A percentile compares a stretch with the other conserved stretches of the same genome.
Evolutionary conservation across 1,140 invertebrate species (phyloP).

Genomic region (Notospermus geniculatus): DNA sequence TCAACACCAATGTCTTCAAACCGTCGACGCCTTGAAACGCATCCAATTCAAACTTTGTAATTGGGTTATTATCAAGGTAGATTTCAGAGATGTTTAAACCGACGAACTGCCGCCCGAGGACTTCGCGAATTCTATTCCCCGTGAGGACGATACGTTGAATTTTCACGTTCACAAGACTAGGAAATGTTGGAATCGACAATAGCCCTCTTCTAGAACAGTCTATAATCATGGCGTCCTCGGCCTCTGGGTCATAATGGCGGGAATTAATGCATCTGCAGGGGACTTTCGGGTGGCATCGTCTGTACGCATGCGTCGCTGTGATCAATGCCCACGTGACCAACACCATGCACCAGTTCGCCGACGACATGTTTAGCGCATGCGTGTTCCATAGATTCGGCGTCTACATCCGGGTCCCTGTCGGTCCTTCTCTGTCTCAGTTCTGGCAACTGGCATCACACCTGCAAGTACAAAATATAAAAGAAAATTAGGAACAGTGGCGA

Average conservation of each 20-base stretch:
- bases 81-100: constrained; percentile 6
- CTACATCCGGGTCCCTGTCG: too few species aligned
- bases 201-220: constrained; percentile 2
- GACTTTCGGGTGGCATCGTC: neutral
- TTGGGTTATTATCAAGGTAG: constrained; percentile 1
- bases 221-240: neutral
- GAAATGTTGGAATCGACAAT: neutral
- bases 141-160: constrained; percentile 1
- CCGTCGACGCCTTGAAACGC: constrained; percentile 1
- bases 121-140: neutral
- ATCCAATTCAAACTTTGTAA: neutral
- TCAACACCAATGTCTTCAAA: constrained; percentile 3
- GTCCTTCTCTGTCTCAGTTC: too few species aligned
- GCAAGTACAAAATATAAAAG: too few species aligned
- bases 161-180: neutral
- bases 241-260: neutral
- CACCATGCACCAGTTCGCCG: too few species aligned
- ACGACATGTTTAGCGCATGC: too few species aligned
- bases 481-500: too few species aligned
- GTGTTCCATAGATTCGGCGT: too few species aligned
- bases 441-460: too few species aligned
- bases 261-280: neutral
- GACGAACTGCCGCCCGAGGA: neutral
- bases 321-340: too few species aligned
- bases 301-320: too few species aligned